Evolutionary conservation across 2,113 vertebrate species (phyloP).

Genomic region (Psittacus erithacus): DNA sequence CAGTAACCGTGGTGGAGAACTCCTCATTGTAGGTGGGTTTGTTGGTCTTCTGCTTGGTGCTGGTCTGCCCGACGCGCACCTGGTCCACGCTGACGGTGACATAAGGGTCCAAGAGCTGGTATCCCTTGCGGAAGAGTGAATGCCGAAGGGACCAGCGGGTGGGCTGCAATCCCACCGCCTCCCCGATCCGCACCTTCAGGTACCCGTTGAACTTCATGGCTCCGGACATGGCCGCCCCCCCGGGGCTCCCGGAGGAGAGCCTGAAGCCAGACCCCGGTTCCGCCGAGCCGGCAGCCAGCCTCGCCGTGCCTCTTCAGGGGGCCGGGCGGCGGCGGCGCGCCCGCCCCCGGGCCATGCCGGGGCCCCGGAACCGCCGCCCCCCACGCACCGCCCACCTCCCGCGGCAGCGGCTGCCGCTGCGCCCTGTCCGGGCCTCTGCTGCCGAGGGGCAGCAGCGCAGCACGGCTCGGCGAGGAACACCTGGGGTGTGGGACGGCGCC

Average conservation of each 20-base stretch:
- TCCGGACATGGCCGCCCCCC: conserved; percentile 68
- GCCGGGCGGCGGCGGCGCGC: neutral
- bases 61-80: conserved; percentile 90
- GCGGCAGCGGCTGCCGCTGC: neutral
- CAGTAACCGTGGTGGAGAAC: conserved; percentile 86
- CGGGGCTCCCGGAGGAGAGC: neutral
- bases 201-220: conserved; percentile 94
- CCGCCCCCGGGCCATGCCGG: neutral
- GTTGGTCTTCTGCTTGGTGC: conserved; percentile 94
- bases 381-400: neutral
- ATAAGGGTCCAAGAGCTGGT: conserved; percentile 88
- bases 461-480: neutral
- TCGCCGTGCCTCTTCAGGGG: neutral
- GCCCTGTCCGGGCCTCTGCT: neutral
- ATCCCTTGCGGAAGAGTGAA: conserved; percentile 88
- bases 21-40: conserved; percentile 96
- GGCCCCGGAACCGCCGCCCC: neutral
- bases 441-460: neutral
- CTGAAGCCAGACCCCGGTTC: neutral
- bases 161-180: conserved; percentile 92
- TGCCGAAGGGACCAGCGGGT: conserved; percentile 91
- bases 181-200: conserved; percentile 91
- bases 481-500: neutral
- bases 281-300: neutral
- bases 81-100: conserved; percentile 95